Conservation (phyloP, 2,797 vertebrate genomes). For the Coranthus polyacanthus region DNA sequence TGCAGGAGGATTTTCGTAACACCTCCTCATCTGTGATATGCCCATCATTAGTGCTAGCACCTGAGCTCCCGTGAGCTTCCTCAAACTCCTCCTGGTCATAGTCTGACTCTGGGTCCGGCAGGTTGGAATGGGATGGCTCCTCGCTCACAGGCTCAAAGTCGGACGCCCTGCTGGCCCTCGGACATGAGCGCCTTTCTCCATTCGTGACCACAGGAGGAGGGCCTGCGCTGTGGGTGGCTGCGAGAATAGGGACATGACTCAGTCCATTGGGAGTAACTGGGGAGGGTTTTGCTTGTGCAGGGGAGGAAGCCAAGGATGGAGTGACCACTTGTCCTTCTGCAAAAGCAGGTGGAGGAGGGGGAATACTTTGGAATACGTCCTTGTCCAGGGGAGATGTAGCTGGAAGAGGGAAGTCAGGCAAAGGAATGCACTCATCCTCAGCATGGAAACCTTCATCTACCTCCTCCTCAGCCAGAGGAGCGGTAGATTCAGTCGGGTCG, state of each 20-base stretch:
- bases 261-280: constrained; percentile 44
- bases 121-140: constrained; percentile 76
- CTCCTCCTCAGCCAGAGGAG: constrained; percentile 89
- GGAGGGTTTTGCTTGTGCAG: constrained; percentile 34
- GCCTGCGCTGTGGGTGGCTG: constrained; percentile 40
- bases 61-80: constrained; percentile 84
- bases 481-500: constrained; percentile 84
- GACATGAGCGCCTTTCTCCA: constrained; percentile 46
- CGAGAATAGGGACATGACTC: constrained; percentile 16
- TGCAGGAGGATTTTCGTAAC: constrained; percentile 87
- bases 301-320: constrained; percentile 41
- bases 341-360: constrained; percentile 84
- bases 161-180: constrained; percentile 41
- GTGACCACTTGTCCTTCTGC: constrained; percentile 68
- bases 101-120: constrained; percentile 89
- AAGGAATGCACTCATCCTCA: constrained; percentile 84
- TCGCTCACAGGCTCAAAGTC: constrained; percentile 66
- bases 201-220: constrained; percentile 53
- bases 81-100: constrained; percentile 94
- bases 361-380: constrained; percentile 79
- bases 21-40: constrained; percentile 88
- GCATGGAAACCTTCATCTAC: constrained; percentile 90
- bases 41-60: constrained; percentile 86
- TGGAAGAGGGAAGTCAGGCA: constrained; percentile 78
- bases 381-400: constrained; percentile 69